Conservation (phyloP, 2,888 invertebrate species). For the Cetonia aurata region DNA sequence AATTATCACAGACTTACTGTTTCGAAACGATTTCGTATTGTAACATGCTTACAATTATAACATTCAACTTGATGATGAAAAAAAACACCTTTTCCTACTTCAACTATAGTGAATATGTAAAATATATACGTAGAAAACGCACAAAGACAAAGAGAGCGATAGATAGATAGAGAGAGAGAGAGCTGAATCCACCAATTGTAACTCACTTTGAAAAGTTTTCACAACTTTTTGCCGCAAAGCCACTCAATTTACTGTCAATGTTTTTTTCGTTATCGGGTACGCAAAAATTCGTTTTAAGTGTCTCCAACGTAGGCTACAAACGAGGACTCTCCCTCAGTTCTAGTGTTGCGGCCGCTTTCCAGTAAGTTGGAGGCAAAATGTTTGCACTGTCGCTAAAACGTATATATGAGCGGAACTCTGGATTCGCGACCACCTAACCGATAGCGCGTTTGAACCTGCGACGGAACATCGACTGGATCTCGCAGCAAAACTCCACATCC, state of each 20-base stretch:
- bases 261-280: not conserved
- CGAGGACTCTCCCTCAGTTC: not conserved
- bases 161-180: too few species aligned
- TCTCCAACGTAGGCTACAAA: not conserved
- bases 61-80: too few species aligned
- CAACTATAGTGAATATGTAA: too few species aligned
- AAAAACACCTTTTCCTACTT: too few species aligned
- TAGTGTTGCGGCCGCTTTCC: not conserved
- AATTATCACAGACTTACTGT: too few species aligned
- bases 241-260: conserved; percentile 20
- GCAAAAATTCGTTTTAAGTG: conserved; percentile 4
- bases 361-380: conserved; percentile 4
- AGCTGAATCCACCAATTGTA: conserved; percentile 16
- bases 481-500: conserved; percentile 55
- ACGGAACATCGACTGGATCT: conserved; percentile 57
- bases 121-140: conserved; percentile 1
- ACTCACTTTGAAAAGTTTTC: conserved; percentile 36
- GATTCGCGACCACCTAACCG: conserved; percentile 17
- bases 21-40: too few species aligned
- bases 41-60: conserved; percentile 19
- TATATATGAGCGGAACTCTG: conserved; percentile 1
- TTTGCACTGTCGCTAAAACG: not conserved
- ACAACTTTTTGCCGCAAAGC: conserved; percentile 27
- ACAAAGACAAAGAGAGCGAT: not conserved
- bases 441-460: conserved; percentile 48